Percentiles rank a stretch among this genome's conserved stretches.
Conservation (phyloP, 2,797 vertebrate genomes). For the Poeciliopsis presidionis region DNA sequence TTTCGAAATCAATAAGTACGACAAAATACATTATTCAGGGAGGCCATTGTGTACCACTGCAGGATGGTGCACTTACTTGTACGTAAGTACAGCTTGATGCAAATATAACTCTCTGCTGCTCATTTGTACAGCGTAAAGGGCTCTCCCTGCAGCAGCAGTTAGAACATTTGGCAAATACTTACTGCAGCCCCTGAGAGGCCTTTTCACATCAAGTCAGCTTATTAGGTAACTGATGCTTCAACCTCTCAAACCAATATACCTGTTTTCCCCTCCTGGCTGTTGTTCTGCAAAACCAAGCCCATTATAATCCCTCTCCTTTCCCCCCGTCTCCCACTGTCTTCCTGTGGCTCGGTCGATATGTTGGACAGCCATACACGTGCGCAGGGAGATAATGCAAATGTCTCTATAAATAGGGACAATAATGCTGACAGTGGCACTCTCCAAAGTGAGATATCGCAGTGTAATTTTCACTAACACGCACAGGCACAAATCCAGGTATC, state of each 20-base stretch:
- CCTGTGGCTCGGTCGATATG: conserved; percentile 69
- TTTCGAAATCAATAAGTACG: conserved; percentile 13
- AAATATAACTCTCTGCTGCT: conserved; percentile 34
- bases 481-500: conserved; percentile 20
- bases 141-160: conserved; percentile 31
- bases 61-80: conserved; percentile 11
- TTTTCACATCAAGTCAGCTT: conserved; percentile 60
- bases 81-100: conserved; percentile 21
- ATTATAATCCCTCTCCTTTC: conserved; percentile 60
- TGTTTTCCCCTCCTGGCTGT: conserved; percentile 36
- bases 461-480: conserved; percentile 64
- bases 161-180: conserved; percentile 63
- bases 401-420: conserved; percentile 83
- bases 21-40: conserved; percentile 25
- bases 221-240: conserved; percentile 54
- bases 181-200: conserved; percentile 51
- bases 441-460: conserved; percentile 74
- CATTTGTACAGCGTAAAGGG: conserved; percentile 32
- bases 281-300: conserved; percentile 60
- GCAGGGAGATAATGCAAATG: conserved; percentile 82
- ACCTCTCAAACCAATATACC: conserved; percentile 51
- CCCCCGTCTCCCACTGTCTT: conserved; percentile 55
- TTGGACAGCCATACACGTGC: conserved; percentile 66
- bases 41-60: conserved; percentile 15
- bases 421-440: conserved; percentile 79